phyloP scores from a whole-genome alignment of 2,888 invertebrate species.

The Cheilosia vernalis region DNA sequence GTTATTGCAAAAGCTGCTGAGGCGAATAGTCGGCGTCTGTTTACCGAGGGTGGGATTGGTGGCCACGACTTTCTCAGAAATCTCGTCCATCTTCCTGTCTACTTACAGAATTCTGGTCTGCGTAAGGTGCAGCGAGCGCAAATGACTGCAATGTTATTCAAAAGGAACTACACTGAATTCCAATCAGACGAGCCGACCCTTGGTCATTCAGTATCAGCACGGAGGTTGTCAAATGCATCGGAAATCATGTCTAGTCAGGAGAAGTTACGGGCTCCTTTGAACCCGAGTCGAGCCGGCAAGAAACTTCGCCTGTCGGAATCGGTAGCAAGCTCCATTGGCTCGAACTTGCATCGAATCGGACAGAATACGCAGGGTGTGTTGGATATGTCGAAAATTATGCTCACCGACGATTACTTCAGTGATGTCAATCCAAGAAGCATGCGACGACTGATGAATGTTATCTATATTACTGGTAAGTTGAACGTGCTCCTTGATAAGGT shows the following conservation, averaged over 20 bases:
- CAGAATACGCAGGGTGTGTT: constrained; percentile 86
- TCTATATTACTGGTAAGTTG: constrained; percentile 93
- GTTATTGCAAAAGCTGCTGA: constrained; percentile 98
- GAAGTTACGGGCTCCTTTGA: constrained; percentile 85
- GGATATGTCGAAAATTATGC: constrained; percentile 90
- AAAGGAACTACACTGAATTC: constrained; percentile 81
- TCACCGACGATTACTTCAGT: constrained; percentile 99
- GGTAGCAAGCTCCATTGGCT: constrained; percentile 95
- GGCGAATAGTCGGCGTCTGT: constrained; percentile 92
- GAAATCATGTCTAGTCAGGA: constrained; percentile 92
- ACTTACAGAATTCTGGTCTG: constrained; percentile 97
- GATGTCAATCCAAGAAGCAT: constrained; percentile 99
- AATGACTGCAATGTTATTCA: constrained; percentile 87
- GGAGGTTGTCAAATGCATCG: constrained; percentile 91
- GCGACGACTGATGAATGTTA: constrained; percentile 97
- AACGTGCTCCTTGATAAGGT: too few species aligned
- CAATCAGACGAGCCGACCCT: constrained; percentile 81
- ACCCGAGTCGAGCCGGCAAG: constrained; percentile 85
- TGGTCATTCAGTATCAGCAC: constrained; percentile 86
- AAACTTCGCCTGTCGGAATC: constrained; percentile 93
- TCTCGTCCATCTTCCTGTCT: constrained; percentile 98
- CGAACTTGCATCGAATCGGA: constrained; percentile 91
- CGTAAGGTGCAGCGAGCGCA: constrained; percentile 94
- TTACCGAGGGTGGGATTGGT: constrained; percentile 93
- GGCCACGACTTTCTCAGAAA: constrained; percentile 97